Conservation (phyloP, 2,797 vertebrate genomes). For the Xiphorhynchus erythropygius region DNA sequence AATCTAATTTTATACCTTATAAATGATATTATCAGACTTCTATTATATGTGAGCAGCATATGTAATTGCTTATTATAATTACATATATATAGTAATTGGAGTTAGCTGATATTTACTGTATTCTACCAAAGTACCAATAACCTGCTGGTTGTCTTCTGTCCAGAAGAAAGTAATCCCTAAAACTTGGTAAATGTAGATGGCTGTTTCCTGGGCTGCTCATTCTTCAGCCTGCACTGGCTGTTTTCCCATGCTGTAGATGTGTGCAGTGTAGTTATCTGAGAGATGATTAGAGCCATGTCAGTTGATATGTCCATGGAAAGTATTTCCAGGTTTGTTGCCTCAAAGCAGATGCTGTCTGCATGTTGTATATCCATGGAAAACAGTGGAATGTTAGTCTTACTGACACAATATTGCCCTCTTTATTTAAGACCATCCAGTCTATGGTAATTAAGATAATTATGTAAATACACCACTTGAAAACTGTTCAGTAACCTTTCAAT, state of each 20-base stretch:
- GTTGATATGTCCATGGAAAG: fast-evolving
- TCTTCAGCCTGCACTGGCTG: background rate
- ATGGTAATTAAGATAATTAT: background rate
- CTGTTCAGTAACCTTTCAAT: background rate
- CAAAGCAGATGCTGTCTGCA: background rate
- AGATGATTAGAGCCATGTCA: background rate
- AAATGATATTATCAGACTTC: background rate
- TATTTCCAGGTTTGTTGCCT: background rate
- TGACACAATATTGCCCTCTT: background rate
- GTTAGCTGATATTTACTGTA: background rate
- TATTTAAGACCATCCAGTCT: background rate
- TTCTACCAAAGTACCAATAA: background rate
- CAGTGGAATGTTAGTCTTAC: background rate
- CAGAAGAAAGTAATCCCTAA: background rate
- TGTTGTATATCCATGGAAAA: background rate
- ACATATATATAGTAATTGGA: background rate
- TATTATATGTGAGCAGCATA: background rate
- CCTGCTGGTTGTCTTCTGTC: background rate
- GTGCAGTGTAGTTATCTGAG: background rate
- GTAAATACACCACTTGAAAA: background rate
- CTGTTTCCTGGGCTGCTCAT: fast-evolving
- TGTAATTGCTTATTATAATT: background rate
- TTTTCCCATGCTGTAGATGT: background rate
- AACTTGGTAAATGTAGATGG: background rate
- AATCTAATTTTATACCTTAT: background rate